phyloP scores from a whole-genome alignment of 2,797 vertebrate genomes.

The Cyprinodon diabolis region DNA sequence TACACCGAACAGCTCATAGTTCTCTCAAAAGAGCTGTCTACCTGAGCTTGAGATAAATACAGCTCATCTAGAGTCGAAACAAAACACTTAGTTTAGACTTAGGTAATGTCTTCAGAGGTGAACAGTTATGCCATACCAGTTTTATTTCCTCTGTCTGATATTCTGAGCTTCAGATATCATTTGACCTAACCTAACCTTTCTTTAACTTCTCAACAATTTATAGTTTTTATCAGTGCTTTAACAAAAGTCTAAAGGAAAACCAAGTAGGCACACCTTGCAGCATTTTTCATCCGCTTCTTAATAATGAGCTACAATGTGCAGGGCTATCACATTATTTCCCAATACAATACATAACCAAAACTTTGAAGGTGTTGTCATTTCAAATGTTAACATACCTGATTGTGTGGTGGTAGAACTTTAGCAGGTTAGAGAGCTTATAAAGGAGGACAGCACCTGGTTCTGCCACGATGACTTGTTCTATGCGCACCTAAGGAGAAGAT shows the following conservation, averaged over 20 bases:
- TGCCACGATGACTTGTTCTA: constrained; percentile 96
- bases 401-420: constrained; percentile 98
- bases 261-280: not conserved
- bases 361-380: not conserved
- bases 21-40: too few species aligned
- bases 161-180: not conserved
- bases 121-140: not conserved
- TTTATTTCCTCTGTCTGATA: too few species aligned
- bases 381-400: constrained; percentile 84
- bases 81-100: too few species aligned
- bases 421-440: constrained; percentile 97
- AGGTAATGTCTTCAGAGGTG: too few species aligned
- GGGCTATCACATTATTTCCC: not conserved
- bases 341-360: not conserved
- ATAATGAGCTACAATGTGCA: not conserved
- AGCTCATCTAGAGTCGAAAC: too few species aligned
- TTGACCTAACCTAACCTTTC: not conserved
- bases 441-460: constrained; percentile 96
- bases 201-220: not conserved
- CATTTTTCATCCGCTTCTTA: not conserved
- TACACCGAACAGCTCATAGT: too few species aligned
- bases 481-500: constrained; percentile 86
- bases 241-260: too few species aligned
- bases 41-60: too few species aligned
- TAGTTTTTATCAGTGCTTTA: not conserved